Evolutionary conservation across 2,797 vertebrate species (phyloP), one percentile per base, ranked within the genome.

Genomic region (Eidolon dupreanum): DNA sequence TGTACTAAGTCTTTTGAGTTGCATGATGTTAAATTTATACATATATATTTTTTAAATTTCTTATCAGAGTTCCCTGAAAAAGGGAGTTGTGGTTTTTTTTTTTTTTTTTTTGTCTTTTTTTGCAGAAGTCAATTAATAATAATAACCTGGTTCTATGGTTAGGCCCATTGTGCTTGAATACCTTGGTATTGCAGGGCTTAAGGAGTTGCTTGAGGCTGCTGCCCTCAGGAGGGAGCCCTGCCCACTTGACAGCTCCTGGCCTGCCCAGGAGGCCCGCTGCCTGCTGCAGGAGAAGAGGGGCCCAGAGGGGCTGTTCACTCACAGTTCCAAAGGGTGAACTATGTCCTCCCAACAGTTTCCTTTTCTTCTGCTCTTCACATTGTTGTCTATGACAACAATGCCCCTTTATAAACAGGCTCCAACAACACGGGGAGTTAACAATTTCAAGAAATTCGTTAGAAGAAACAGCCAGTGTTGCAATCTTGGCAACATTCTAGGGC

Each of bases 381-480:
- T 17, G 24, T 22, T 38, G 53, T 66, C 1, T 22, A 2, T 3
- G 31, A 10, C 66, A 49, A 26, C 38, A 22, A 16, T 24, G n/a
- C 9, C 66, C 61, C 66, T 79, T 81, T 26, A 33, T 57, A 61
- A 84, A 41, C 22, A 94, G 86, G 16, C 12, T 89, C 49, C 55
- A 86, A 70, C 38, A 11, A 59, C 61, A 46, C 26, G 4, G n/a
- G 59, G 49, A 82, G 46, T 66, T 68, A 31, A 70, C 78, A 55
- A 70, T 71, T 94, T 93, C 49, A 57, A 91, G 79, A 93, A 97
- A 95, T 68, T 70, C 3, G 13, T 66, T 83, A 53, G 71, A 89
- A 97, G 83, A 77, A 93, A 96, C 82, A 94, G 94, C 83, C 89
- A 95, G 93, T 17, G 65, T 46, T 13, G 84, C 31, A 83, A 88